Percentiles rank a stretch among this genome's conserved stretches.
Conservation (phyloP, 2,113 vertebrate species). For the Ciconia maguari region DNA sequence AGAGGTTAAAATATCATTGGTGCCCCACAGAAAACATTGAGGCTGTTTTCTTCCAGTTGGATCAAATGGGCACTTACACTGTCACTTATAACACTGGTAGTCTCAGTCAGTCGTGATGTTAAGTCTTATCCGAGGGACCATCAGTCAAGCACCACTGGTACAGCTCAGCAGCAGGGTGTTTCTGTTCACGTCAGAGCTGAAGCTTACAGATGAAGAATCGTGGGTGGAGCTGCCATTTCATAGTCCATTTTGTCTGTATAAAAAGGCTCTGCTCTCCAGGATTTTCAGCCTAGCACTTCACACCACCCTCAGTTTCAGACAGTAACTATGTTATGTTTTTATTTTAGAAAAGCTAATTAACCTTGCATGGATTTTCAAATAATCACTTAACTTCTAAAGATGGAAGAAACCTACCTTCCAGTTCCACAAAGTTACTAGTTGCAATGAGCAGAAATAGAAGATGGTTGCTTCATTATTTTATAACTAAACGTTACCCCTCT, state of each 20-base stretch:
- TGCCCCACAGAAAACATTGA: neutral
- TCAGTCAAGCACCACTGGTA: neutral
- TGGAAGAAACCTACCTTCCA: neutral
- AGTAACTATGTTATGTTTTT: neutral
- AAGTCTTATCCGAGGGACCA: neutral
- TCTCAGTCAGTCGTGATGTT: neutral
- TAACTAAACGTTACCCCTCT: neutral
- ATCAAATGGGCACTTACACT: fast-evolving
- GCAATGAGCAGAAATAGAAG: neutral
- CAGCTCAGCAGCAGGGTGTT: neutral
- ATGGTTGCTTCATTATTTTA: neutral
- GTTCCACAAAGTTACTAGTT: neutral
- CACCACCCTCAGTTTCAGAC: neutral
- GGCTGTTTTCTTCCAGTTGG: neutral
- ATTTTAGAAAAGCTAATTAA: neutral
- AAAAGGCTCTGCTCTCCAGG: neutral
- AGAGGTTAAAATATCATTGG: neutral
- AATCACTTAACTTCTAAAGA: neutral
- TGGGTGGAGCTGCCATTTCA: neutral
- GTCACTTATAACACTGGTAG: neutral
- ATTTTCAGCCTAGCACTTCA: neutral
- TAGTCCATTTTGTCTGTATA: neutral
- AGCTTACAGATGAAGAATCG: neutral
- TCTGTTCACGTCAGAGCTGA: neutral
- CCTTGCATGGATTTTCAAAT: neutral